Percentiles rank a stretch among this genome's conserved stretches.
Evolutionary conservation across 2,888 invertebrate genomes (phyloP).

Genomic region (Galeopsomyia nigrocyanea): DNA sequence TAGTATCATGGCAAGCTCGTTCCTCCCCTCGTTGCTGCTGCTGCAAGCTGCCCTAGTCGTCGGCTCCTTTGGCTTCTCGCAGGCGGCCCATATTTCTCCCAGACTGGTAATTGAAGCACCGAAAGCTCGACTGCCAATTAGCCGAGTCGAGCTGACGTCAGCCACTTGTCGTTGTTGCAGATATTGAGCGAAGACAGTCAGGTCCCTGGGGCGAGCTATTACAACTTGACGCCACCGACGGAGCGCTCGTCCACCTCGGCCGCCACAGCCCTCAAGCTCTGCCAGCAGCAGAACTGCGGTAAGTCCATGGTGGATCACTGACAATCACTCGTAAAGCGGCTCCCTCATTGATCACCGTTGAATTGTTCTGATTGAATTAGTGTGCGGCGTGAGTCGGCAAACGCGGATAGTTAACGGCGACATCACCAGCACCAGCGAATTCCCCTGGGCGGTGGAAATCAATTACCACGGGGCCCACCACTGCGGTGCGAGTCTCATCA

Average conservation of each 20-base stretch:
- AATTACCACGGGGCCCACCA: constrained; percentile 76
- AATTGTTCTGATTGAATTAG: constrained; percentile 61
- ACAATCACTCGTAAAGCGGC: too few relatives aligned
- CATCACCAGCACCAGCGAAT: constrained; percentile 76
- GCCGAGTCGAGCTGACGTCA: too few relatives aligned
- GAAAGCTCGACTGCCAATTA: too few relatives aligned
- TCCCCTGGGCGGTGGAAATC: constrained; percentile 83
- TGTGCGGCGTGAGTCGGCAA: constrained; percentile 74
- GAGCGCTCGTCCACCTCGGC: too few relatives aligned
- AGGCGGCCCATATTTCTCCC: constrained; percentile 13
- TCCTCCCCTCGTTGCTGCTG: background rate
- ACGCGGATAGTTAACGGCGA: constrained; percentile 81
- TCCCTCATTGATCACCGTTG: too few relatives aligned
- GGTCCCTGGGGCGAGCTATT: constrained; percentile 34
- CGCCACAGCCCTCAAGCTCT: background rate
- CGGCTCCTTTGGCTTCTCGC: background rate
- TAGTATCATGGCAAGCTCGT: too few relatives aligned
- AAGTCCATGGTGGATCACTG: background rate
- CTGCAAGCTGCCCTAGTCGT: constrained; percentile 4
- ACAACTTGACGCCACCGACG: too few relatives aligned
- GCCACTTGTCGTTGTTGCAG: too few relatives aligned
- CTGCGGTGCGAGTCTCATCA: constrained; percentile 82
- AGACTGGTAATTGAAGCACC: constrained; percentile 22
- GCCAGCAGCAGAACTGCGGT: background rate
- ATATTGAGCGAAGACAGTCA: too few relatives aligned